These are phyloP conservation scores for Hydra vulgaris DNA, from an alignment of 30 jellyfish, hydroid and myxozoan genomes.

Conservation along the genomic window DNA sequence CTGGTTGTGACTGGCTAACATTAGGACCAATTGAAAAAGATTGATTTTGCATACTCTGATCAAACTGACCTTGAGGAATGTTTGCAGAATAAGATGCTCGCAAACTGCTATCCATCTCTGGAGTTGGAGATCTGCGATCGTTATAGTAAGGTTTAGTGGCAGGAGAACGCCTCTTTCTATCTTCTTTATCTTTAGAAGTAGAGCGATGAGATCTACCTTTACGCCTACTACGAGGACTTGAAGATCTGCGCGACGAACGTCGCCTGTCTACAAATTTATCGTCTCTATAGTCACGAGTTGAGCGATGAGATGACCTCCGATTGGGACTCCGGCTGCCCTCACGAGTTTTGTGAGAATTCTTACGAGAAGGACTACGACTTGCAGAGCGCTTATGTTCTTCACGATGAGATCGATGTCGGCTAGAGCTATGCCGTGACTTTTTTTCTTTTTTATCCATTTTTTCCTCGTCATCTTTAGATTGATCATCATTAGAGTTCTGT, in stretches of 20 bases:
- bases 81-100: conserved; percentile 8
- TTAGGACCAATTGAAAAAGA: neutral
- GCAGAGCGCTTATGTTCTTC: conserved; percentile 27
- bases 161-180: conserved; percentile 24
- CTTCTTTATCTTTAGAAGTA: conserved; percentile 17
- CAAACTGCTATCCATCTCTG: conserved; percentile 49
- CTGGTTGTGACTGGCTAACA: neutral
- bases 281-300: conserved; percentile 23
- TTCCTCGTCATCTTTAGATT: conserved; percentile 23
- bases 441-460: conserved; percentile 7
- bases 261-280: conserved; percentile 14
- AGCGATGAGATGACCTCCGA: conserved; percentile 38
- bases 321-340: conserved; percentile 4
- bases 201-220: conserved; percentile 21
- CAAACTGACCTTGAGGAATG: neutral
- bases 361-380: conserved; percentile 26
- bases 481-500: neutral
- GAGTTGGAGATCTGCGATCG: conserved; percentile 77
- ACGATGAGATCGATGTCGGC: conserved; percentile 15
- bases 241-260: conserved; percentile 31
- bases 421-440: neutral
- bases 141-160: conserved; percentile 37
- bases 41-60: neutral
- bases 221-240: conserved; percentile 28
- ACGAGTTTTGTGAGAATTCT: neutral